Percentiles rank a stretch among this genome's conserved stretches.
Conservation (phyloP, 2,888 invertebrate species). For the Lepas anatifera region DNA sequence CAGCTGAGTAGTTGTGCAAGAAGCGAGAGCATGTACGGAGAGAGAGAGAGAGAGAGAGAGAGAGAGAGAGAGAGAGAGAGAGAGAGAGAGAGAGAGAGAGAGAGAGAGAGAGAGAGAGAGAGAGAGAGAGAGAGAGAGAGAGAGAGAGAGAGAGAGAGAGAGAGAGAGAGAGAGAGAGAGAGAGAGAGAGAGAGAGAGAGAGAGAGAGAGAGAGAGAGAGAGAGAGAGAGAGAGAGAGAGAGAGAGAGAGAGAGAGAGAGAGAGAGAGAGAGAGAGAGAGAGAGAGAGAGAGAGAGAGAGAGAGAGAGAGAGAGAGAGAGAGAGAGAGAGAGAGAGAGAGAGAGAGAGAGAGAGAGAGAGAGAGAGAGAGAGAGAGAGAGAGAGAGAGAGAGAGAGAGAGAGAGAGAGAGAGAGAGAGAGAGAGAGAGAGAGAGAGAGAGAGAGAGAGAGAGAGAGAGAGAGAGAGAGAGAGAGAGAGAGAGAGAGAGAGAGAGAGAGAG, state of each 20-base stretch:
- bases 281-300: background rate
- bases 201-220: background rate
- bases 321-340: background rate
- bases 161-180: background rate
- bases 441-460: constrained; percentile 6
- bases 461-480: constrained; percentile 17
- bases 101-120: constrained; percentile 4
- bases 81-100: constrained; percentile 6
- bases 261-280: background rate
- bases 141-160: background rate
- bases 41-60: background rate
- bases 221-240: background rate
- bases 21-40: no score
- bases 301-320: background rate
- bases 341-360: background rate
- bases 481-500: constrained; percentile 2
- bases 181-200: background rate
- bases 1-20: no score
- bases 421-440: constrained; percentile 18
- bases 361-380: background rate
- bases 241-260: background rate
- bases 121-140: background rate
- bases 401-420: background rate
- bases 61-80: constrained; percentile 7
- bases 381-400: constrained; percentile 8